These are phyloP conservation scores for Dromius quadrimaculatus DNA, from an alignment of 2,888 invertebrate species.

Conservation along the genomic window DNA sequence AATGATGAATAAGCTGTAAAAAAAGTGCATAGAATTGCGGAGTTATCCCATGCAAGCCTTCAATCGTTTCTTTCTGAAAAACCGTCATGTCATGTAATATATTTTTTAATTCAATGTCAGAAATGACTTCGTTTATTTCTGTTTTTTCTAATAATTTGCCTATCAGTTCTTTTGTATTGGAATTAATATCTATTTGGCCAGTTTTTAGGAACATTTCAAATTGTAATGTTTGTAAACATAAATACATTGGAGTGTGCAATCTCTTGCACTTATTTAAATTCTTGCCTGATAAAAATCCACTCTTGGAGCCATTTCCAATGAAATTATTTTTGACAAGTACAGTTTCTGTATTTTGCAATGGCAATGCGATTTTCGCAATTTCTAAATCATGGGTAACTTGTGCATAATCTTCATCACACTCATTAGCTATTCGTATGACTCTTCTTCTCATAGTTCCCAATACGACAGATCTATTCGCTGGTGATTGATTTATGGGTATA, in stretches of 20 bases:
- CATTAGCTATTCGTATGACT: too few species aligned
- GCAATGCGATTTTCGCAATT: too few species aligned
- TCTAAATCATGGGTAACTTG: too few species aligned
- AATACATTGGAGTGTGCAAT: conserved; percentile 47
- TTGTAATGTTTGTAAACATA: conserved; percentile 57
- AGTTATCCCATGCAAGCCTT: conserved; percentile 46
- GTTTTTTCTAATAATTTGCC: neutral
- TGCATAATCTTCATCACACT: too few species aligned
- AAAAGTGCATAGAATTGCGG: conserved; percentile 36
- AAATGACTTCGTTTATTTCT: neutral
- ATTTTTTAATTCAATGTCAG: conserved; percentile 45
- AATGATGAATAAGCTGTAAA: conserved; percentile 52
- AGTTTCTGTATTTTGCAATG: too few species aligned
- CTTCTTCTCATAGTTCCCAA: too few species aligned
- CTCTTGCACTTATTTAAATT: conserved; percentile 60
- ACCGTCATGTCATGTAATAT: conserved; percentile 52
- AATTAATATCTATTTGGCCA: neutral
- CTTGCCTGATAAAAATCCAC: conserved; percentile 57
- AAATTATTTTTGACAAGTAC: too few species aligned
- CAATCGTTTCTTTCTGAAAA: conserved; percentile 50
- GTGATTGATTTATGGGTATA: too few species aligned
- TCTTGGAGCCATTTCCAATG: conserved; percentile 57
- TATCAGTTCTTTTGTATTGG: neutral
- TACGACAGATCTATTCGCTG: too few species aligned
- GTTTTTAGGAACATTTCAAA: conserved; percentile 41